These are phyloP conservation scores for Bombus soroeensis DNA, from an alignment of 1,140 invertebrate species.

Conservation along the genomic window DNA sequence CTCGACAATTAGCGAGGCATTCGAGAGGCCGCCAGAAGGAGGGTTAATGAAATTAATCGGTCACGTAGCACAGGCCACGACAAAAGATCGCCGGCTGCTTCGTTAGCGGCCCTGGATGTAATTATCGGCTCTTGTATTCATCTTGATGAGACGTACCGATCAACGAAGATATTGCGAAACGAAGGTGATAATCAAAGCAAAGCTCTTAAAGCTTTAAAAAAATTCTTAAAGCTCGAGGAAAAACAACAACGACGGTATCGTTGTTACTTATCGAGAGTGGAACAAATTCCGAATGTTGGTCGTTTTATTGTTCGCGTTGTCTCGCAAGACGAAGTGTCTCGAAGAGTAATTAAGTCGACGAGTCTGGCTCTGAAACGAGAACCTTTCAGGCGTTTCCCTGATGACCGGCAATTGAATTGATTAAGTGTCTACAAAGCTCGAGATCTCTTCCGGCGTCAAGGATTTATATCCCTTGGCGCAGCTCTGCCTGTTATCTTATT, in stretches of 20 bases:
- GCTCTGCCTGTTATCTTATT: not conserved
- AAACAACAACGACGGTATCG: not conserved
- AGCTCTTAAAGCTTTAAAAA: no score
- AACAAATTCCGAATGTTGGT: not conserved
- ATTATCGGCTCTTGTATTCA: constrained; percentile 30
- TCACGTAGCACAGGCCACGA: constrained; percentile 18
- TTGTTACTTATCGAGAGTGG: not conserved
- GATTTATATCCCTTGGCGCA: not conserved
- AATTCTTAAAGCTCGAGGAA: not conserved
- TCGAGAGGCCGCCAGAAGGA: not conserved
- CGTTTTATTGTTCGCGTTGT: not conserved
- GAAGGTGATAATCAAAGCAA: not conserved
- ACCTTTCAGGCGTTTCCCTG: not conserved
- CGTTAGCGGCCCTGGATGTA: constrained; percentile 10
- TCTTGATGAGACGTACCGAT: constrained; percentile 19
- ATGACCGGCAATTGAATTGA: constrained; percentile 40
- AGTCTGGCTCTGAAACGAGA: not conserved
- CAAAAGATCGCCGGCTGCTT: constrained; percentile 36
- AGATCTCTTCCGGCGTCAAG: not conserved
- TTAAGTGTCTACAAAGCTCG: constrained; percentile 24
- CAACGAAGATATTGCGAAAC: not conserved
- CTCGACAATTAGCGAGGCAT: constrained; percentile 33
- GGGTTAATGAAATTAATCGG: constrained; percentile 49
- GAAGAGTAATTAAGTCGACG: not conserved
- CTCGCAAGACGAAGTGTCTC: not conserved